Evolutionary conservation across 2,113 vertebrate genomes (phyloP), one percentile per base, ranked within the genome.

Genomic region (Melanerpes aurifrons): DNA sequence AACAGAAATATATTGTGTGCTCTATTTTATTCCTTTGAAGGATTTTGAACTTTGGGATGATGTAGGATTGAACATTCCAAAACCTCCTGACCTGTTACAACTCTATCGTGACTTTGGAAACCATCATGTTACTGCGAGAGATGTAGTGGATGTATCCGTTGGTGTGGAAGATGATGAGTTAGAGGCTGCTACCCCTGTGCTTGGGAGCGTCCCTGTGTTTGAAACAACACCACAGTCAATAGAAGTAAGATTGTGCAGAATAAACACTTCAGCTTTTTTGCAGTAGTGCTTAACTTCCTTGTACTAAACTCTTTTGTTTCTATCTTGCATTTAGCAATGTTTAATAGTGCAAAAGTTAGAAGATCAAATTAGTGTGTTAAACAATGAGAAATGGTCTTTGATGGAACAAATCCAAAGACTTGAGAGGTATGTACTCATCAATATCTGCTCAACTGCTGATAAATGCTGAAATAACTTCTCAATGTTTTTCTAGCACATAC

Each of bases 41-140:
- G 99, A 99, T 98, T 99, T 99, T 98, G 99, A 99, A 96, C 95
- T 99, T 86, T 99, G 99, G 99, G 99, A 99, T 95, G 99, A 99
- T 79, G 99, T 99, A 85, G 99, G 99, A 59, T 97, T 99, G 95
- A 99, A 99, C 97, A 99, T 99, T 96, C 99, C 99, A 20, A 99
- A 99, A 94, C 99, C 99, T 58, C 98, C 99, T 57, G 99, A 99
- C 92, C 97, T 99, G 75, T 59, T 99, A 24, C 99, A 99, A 87
- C 98, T 99, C 54, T 99, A 99, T 94, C 98, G 99, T 94, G 99
- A 98, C 96, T 99, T 98, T 79, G 98, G 99, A 82, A 98, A 98
- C 92, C 97, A 98, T 90, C 98, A 97, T 3, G 78, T 97, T 50
- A 89, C 98, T 37, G 92, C 96, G 0, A 98, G 98, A 91, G 98